Conservation (phyloP, 2,888 invertebrate genomes). For the Ophion ellenae region DNA sequence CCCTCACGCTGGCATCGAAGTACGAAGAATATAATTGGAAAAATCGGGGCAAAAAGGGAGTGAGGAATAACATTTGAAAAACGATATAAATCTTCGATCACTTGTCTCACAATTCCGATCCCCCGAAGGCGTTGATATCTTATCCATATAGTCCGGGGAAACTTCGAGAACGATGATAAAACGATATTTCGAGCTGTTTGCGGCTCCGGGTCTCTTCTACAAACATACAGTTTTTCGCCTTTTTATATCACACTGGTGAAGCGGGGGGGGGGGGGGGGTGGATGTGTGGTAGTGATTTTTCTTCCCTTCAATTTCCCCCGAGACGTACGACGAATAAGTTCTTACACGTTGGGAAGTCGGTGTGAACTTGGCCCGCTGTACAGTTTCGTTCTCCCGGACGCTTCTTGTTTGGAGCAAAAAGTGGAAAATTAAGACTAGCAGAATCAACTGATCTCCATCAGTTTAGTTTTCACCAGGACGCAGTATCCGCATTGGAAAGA, state of each 20-base stretch:
- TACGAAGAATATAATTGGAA: background rate
- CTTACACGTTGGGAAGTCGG: background rate
- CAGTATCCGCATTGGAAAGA: too few relatives aligned
- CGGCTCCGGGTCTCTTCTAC: too few relatives aligned
- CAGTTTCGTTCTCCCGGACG: background rate
- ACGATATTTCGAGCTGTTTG: background rate
- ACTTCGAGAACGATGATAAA: background rate
- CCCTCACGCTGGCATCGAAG: too few relatives aligned
- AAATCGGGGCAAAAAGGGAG: background rate
- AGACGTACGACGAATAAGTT: background rate
- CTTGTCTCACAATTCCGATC: too few relatives aligned
- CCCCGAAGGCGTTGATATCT: too few relatives aligned
- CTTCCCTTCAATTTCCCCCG: slow-evolving; percentile 41
- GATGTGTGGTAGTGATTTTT: slow-evolving; percentile 45
- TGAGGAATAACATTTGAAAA: background rate
- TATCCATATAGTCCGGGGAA: background rate
- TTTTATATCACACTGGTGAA: background rate
- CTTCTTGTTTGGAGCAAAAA: too few relatives aligned
- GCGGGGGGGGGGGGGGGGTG: background rate
- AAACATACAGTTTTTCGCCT: background rate
- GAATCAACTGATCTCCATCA: too few relatives aligned
- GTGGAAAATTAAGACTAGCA: background rate
- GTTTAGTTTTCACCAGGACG: too few relatives aligned
- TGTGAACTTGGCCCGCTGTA: background rate
- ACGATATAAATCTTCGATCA: too few relatives aligned